Conservation (phyloP, 2,113 vertebrate genomes). For the Microcebus ravelobensis region DNA sequence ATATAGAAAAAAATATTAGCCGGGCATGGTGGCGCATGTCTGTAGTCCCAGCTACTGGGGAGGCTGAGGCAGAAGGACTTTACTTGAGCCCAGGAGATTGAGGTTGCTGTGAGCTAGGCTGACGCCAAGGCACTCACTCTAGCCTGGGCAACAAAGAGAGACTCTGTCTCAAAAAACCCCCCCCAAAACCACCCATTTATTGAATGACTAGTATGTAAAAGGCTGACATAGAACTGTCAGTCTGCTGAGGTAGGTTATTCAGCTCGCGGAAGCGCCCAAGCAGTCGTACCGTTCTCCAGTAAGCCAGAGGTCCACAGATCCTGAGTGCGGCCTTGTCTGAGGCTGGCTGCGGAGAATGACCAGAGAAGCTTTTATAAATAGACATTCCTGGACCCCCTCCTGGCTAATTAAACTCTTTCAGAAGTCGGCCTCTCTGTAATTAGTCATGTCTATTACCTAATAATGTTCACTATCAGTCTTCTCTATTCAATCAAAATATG, state of each 20-base stretch:
- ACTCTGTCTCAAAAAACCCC: too few relatives aligned
- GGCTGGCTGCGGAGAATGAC: not conserved
- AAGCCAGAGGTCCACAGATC: too few relatives aligned
- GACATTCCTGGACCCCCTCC: not conserved
- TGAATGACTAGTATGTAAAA: not conserved
- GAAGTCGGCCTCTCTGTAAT: not conserved
- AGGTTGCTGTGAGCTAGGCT: too few relatives aligned
- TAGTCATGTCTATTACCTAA: too few relatives aligned
- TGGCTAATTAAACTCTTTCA: not conserved
- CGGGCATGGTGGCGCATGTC: too few relatives aligned
- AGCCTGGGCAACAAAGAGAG: too few relatives aligned
- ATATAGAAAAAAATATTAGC: too few relatives aligned
- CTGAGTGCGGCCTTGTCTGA: not conserved
- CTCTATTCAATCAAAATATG: not conserved
- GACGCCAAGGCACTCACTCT: too few relatives aligned
- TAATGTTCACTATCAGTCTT: not conserved
- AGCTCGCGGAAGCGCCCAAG: fast-evolving
- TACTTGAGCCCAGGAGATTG: too few relatives aligned
- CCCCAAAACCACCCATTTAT: not conserved
- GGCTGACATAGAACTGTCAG: not conserved
- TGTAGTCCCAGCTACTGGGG: too few relatives aligned
- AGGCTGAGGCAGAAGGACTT: too few relatives aligned
- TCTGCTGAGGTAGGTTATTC: not conserved
- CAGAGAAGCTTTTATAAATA: not conserved
- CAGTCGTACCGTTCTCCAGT: fast-evolving